Evolutionary conservation across 2,888 invertebrate genomes (phyloP), one percentile per base, ranked within the genome.

Genomic region (Polyommatus iphigenia): DNA sequence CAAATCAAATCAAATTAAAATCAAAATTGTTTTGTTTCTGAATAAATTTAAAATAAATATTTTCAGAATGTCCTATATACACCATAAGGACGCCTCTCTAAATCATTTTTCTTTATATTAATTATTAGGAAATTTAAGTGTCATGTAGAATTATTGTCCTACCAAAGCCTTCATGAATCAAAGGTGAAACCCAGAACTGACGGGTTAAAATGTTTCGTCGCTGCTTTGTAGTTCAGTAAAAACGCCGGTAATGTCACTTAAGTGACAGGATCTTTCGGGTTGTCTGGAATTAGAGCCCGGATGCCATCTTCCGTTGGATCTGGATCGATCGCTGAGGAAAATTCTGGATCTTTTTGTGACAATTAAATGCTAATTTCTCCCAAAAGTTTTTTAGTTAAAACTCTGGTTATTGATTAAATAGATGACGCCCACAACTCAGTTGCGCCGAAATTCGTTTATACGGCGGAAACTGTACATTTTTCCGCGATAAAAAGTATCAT

Each of bases 261-360:
- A 67, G 67, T 67, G 67, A 62, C 62, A 62, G 62, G 62, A 62
- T 67, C 67, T 67, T 67, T 67, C 67, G 67, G 29, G 32, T 15
- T 67, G 29, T 67, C 67, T 67, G 67, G 67, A 67, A 67, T 67
- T 67, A 67, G 67, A 67, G 67, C 29, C 29, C 67, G 67, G 67
- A 67, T 67, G 67, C 67, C 67, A 67, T 8, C 67, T 32, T 67
- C 67, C 67, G 67, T 67, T 67, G 67, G 29, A 32, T 29, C 67
- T 67, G 67, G 24, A 67, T 29, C 24, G 24, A 62, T 29, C 18
- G 67, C 67, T 15, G 15, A 29, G 15, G 7, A 67, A 67, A 67
- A 6, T 67, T 67, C 29, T 67, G 67, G 67, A 67, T 29, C 2
- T 67, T 13, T 29, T 6, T 29, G 29, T 15, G 5, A 29, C 13